A percentile compares a stretch with the other conserved stretches of the same genome.
Conservation (phyloP, 53 echinoderm and acorn worm genomes). For the Paracentrotus lividus region DNA sequence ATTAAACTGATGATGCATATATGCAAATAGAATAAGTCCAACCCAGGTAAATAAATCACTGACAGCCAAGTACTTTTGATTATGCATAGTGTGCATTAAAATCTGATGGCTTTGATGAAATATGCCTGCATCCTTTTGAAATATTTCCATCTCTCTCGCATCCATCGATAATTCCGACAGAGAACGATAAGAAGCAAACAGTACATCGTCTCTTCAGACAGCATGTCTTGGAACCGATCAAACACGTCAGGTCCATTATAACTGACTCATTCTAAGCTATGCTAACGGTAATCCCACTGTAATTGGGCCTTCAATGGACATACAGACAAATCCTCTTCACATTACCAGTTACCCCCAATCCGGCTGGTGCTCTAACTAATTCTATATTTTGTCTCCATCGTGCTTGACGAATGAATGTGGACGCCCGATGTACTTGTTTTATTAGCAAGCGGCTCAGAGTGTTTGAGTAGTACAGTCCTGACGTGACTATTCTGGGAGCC, state of each 20-base stretch:
- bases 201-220: conserved; percentile 37
- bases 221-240: conserved; percentile 1
- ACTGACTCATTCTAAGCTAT: conserved; percentile 60
- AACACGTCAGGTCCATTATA: conserved; percentile 33
- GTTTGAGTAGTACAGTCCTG: conserved; percentile 34
- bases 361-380: conserved; percentile 23
- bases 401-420: neutral
- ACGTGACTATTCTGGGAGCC: conserved; percentile 12
- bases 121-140: neutral
- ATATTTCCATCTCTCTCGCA: conserved; percentile 39
- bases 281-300: conserved; percentile 48
- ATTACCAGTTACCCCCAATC: neutral
- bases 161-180: neutral
- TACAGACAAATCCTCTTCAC: conserved; percentile 34
- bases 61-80: neutral
- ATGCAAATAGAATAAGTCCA: neutral
- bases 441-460: neutral
- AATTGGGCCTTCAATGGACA: conserved; percentile 54
- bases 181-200: conserved; percentile 8
- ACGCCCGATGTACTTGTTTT: neutral
- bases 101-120: conserved; percentile 8
- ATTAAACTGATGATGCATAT: neutral
- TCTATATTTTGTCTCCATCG: conserved; percentile 34
- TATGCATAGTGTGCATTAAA: neutral
- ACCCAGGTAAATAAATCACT: neutral